phyloP scores from a whole-genome alignment of 2,113 vertebrate genomes.

The Canis aureus region DNA sequence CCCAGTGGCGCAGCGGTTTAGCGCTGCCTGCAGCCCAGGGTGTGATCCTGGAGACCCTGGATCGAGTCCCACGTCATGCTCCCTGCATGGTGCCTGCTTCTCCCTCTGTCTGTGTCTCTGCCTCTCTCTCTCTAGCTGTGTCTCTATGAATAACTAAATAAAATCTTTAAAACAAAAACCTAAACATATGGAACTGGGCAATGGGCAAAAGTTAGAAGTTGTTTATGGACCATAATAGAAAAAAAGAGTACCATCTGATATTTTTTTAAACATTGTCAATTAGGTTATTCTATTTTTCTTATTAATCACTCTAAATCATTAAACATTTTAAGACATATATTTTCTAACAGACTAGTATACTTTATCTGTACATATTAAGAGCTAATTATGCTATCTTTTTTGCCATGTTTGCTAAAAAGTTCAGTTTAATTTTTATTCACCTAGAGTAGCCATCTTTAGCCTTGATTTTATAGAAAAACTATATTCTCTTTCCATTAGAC shows the following conservation, averaged over 20 bases:
- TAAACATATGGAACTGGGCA: neutral
- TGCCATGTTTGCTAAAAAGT: conserved; percentile 6
- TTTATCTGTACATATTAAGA: neutral
- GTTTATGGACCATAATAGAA: neutral
- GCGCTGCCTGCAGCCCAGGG: too few relatives aligned
- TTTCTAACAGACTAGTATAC: neutral
- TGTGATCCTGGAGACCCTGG: too few relatives aligned
- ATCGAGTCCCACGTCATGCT: too few relatives aligned
- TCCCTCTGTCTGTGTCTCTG: too few relatives aligned
- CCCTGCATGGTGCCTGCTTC: too few relatives aligned
- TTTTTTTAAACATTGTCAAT: neutral
- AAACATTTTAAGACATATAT: neutral
- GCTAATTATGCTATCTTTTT: neutral
- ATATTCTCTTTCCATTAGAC: conserved; percentile 59
- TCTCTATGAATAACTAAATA: too few relatives aligned
- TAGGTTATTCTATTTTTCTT: neutral
- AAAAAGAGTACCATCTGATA: neutral
- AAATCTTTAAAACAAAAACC: neutral
- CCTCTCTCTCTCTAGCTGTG: too few relatives aligned
- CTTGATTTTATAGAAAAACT: conserved; percentile 56
- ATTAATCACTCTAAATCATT: neutral
- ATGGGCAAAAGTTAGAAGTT: neutral
- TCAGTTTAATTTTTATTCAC: conserved; percentile 44
- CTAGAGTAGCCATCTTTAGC: conserved; percentile 44
- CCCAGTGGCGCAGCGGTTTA: too few relatives aligned